Evolutionary conservation across 1,140 invertebrate species (phyloP).

Genomic region (Meloidogyne chitwoodi): DNA sequence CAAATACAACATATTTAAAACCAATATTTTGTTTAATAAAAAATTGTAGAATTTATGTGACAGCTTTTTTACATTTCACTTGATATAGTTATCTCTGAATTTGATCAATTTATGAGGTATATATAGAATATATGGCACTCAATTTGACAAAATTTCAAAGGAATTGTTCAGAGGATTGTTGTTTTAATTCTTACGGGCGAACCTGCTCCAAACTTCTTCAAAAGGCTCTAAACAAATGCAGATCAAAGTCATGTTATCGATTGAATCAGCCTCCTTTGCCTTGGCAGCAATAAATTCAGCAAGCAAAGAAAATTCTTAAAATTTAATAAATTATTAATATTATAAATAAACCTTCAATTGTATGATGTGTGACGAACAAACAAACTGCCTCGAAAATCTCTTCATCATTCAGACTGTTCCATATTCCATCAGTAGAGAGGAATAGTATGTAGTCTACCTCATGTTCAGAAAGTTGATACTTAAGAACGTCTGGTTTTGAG

Average conservation of each 20-base stretch:
- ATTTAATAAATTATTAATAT: not conserved
- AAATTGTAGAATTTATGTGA: too few species aligned
- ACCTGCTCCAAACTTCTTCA: constrained; percentile 7
- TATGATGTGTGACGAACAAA: not conserved
- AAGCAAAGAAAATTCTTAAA: constrained; percentile 15
- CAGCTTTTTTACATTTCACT: too few species aligned
- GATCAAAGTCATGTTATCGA: constrained; percentile 22
- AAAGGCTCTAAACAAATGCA: constrained; percentile 11
- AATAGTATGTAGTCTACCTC: constrained; percentile 19
- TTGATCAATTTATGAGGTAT: too few species aligned
- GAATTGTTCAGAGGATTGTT: too few species aligned
- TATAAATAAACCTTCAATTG: not conserved
- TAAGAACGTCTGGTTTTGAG: constrained; percentile 12
- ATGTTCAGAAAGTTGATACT: not conserved
- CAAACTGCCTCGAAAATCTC: constrained; percentile 8
- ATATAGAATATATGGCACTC: too few species aligned
- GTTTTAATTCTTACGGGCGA: not conserved
- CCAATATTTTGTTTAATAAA: too few species aligned
- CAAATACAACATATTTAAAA: too few species aligned
- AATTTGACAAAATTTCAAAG: too few species aligned
- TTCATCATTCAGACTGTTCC: not conserved
- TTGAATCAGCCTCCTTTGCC: constrained; percentile 9
- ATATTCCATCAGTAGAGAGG: constrained; percentile 18
- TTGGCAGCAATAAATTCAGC: constrained; percentile 15
- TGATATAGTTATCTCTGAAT: too few species aligned